Conservation (phyloP, 2,797 vertebrate species). For the Tenualosa thibaudeaui region DNA sequence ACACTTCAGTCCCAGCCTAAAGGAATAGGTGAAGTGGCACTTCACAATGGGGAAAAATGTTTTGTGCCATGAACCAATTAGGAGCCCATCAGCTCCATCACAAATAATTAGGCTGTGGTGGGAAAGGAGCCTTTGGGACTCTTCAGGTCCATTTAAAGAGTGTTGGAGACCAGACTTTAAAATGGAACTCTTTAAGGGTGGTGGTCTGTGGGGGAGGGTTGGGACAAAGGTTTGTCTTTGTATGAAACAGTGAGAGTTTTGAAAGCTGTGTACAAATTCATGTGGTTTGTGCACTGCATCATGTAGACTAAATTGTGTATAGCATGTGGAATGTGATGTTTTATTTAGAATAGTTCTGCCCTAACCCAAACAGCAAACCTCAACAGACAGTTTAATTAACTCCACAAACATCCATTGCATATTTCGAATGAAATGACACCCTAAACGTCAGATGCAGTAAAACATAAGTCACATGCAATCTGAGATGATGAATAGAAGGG, state of each 20-base stretch:
- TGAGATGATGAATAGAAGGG: slow-evolving; percentile 33
- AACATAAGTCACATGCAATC: slow-evolving; percentile 16
- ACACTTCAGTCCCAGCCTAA: slow-evolving; percentile 44
- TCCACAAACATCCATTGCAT: slow-evolving; percentile 29
- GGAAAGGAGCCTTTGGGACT: slow-evolving; percentile 39
- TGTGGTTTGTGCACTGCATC: not conserved
- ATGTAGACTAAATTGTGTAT: not conserved
- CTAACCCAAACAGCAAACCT: slow-evolving; percentile 47
- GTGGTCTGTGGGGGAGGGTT: slow-evolving; percentile 10
- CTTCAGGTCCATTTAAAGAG: slow-evolving; percentile 33
- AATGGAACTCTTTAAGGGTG: not conserved
- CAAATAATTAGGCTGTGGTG: slow-evolving; percentile 52
- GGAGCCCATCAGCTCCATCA: slow-evolving; percentile 32
- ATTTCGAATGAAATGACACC: slow-evolving; percentile 2
- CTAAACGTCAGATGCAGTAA: not conserved
- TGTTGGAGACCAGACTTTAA: not conserved
- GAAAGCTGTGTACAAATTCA: not conserved
- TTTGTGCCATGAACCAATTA: slow-evolving; percentile 52
- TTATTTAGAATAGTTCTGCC: slow-evolving; percentile 31
- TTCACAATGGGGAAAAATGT: slow-evolving; percentile 49
- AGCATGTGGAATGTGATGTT: not conserved
- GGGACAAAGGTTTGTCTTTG: not conserved
- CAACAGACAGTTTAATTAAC: slow-evolving; percentile 54
- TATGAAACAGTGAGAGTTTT: not conserved
- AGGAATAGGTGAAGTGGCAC: slow-evolving; percentile 50